Evolutionary conservation across 1,140 invertebrate genomes (phyloP), one percentile per base, ranked within the genome.

Genomic region (Solenopsis fugax): DNA sequence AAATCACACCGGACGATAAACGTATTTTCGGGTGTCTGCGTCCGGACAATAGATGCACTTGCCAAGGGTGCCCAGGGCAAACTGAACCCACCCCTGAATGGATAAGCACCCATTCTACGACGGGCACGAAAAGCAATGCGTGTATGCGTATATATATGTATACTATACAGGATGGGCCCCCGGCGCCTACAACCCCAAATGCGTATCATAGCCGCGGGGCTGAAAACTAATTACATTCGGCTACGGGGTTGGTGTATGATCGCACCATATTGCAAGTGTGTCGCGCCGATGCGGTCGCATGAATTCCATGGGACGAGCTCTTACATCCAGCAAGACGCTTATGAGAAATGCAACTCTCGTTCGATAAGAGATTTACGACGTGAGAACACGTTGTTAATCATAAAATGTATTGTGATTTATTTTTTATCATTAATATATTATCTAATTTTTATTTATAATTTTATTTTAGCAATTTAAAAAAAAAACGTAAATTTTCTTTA

Each of bases 171-270:
- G 52, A 73, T 81, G 58, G 41, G 34, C 73, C 86, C 86, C 73
- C 84, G 88, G 84, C 85, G 75, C 71, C 90, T 91, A 90, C 88
- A 82, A 65, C 85, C 89, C 89, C 41, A 60, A 29, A 45, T 13
- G 77, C 91, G 75, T 93, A 94, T 94, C 93, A 93, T 93, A 91
- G 92, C 93, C 91, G 86, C 80, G 85, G 93, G 93, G 93, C 93
- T 91, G 92, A 94, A 94, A 94, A 94, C 93, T 94, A 94, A 94
- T 94, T 94, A 94, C 93, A 94, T 94, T 94, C 92, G 89, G 89
- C 91, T 64, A 89, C 85, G 76, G 89, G 92, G 92, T 86, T 91
- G 88, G 85, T 88, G 76, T 87, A 88, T 91, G 90, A 84, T 89
- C 72, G 89, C 88, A 91, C 89, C 93, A 93, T 94, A 94, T 93